Conservation (phyloP, 2,113 vertebrate species). For the Picathartes gymnocephalus region DNA sequence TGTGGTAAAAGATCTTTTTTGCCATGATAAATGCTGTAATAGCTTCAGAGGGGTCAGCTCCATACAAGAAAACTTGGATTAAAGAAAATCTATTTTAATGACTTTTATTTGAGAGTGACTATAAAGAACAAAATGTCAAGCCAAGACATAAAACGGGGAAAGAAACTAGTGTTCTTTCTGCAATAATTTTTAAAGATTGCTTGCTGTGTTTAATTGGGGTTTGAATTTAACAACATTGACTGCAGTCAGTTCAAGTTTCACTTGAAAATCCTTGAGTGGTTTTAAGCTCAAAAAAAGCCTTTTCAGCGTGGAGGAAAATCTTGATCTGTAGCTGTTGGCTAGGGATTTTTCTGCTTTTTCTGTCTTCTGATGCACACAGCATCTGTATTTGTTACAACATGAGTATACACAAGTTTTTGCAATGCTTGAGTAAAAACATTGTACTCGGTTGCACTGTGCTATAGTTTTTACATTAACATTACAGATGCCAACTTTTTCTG, state of each 20-base stretch:
- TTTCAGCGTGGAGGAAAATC: neutral
- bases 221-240: neutral
- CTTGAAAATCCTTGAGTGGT: neutral
- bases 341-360: neutral
- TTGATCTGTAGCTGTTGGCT: neutral
- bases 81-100: neutral
- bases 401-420: neutral
- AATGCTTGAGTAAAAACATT: neutral
- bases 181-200: neutral
- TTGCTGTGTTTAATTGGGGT: neutral
- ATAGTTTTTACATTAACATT: neutral
- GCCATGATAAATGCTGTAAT: neutral
- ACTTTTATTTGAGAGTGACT: neutral
- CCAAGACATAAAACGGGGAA: rapidly evolving
- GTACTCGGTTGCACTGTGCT: neutral
- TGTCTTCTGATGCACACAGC: neutral
- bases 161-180: neutral
- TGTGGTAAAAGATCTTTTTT: neutral
- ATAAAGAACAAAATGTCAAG: neutral
- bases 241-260: neutral
- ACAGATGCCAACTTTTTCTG: neutral
- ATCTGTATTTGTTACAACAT: neutral
- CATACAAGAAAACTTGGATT: neutral
- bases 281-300: neutral
- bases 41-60: neutral